These are phyloP conservation scores for Mya arenaria DNA, from an alignment of 1,140 invertebrate genomes.

Conservation along the genomic window DNA sequence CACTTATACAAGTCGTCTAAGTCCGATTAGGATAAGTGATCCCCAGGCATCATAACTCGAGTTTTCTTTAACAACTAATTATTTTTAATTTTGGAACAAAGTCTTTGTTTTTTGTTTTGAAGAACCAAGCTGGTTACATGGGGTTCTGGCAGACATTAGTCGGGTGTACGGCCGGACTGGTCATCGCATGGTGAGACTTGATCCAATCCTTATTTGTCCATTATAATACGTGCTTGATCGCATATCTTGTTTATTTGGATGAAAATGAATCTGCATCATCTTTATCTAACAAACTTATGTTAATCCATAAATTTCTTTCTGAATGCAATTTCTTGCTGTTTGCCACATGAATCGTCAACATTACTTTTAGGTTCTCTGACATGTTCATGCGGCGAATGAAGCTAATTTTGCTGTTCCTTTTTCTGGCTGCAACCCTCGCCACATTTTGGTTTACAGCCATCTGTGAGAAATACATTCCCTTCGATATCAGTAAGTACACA, in stretches of 20 bases:
- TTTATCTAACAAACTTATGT: background rate
- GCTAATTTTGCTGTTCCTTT: constrained; percentile 44
- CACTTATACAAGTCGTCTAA: too few relatives aligned
- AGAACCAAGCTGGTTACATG: constrained; percentile 71
- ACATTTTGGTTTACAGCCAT: constrained; percentile 44
- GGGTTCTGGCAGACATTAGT: constrained; percentile 67
- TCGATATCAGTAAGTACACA: constrained; percentile 21
- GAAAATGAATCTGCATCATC: background rate
- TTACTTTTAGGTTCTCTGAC: constrained; percentile 41
- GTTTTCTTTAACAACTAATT: too few relatives aligned
- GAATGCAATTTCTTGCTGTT: too few relatives aligned
- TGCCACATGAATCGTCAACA: too few relatives aligned
- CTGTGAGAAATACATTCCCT: constrained; percentile 37
- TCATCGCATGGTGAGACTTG: constrained; percentile 64
- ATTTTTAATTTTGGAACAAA: background rate
- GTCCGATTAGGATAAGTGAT: too few relatives aligned
- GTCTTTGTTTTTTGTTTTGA: constrained; percentile 16
- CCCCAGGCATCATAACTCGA: background rate
- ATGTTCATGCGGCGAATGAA: constrained; percentile 57
- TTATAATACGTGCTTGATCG: background rate
- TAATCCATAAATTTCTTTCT: too few relatives aligned
- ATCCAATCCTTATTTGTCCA: too few relatives aligned
- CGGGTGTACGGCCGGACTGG: constrained; percentile 68
- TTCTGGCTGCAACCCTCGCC: constrained; percentile 25
- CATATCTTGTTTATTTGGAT: background rate